A percentile compares a stretch with the other conserved stretches of the same genome.
Evolutionary conservation across 2,888 invertebrate species (phyloP).

Genomic region (Cordilura impudica): DNA sequence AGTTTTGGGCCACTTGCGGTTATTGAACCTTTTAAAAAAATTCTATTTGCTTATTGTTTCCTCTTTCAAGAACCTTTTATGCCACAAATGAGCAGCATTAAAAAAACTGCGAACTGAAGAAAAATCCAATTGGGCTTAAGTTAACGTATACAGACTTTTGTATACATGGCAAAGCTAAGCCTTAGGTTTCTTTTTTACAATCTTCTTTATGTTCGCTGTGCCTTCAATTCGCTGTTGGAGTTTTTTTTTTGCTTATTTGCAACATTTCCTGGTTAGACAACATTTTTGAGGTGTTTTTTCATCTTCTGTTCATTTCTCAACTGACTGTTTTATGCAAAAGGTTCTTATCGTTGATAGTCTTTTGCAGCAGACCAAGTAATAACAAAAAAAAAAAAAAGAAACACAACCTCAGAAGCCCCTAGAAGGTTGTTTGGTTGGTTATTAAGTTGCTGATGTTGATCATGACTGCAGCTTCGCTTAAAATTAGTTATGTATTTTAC

Average conservation of each 20-base stretch:
- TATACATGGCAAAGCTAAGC: constrained; percentile 41
- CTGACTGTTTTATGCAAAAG: constrained; percentile 30
- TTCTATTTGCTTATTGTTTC: not conserved
- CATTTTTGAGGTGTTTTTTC: constrained; percentile 50
- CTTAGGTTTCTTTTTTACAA: constrained; percentile 25
- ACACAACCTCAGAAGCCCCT: constrained; percentile 36
- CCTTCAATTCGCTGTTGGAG: not conserved
- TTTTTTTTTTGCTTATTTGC: constrained; percentile 38
- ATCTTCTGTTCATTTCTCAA: not conserved
- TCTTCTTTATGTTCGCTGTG: constrained; percentile 5
- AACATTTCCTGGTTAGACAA: constrained; percentile 63
- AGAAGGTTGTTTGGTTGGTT: constrained; percentile 42
- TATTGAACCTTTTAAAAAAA: constrained; percentile 58
- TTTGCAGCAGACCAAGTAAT: not conserved
- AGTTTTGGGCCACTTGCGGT: constrained; percentile 62
- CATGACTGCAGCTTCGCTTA: not conserved
- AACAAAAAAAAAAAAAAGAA: not conserved
- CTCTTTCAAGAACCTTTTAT: constrained; percentile 30
- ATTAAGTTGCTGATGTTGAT: constrained; percentile 7
- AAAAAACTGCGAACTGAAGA: constrained; percentile 6
- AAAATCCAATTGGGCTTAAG: constrained; percentile 24
- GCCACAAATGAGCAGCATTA: constrained; percentile 13
- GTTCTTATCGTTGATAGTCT: constrained; percentile 40
- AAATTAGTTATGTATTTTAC: constrained; percentile 25
- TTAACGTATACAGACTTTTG: not conserved